Conservation (phyloP, 2,888 invertebrate species). For the Tetramorium bicarinatum region DNA sequence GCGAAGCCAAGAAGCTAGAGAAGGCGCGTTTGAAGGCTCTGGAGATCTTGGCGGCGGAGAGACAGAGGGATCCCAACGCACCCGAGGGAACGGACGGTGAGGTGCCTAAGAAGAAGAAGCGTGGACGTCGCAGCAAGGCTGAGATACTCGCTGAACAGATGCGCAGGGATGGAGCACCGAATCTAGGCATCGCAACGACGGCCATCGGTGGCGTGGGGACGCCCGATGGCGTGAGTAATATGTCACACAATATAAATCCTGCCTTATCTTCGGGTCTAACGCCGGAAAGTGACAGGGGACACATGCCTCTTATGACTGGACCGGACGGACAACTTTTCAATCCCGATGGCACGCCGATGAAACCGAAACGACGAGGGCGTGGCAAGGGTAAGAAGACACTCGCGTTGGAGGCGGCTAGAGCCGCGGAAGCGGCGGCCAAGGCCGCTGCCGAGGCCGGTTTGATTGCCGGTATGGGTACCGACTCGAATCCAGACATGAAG, state of each 20-base stretch:
- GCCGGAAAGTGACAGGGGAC: slow-evolving; percentile 72
- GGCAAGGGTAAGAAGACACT: slow-evolving; percentile 86
- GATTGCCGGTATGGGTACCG: slow-evolving; percentile 79
- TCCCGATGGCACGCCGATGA: slow-evolving; percentile 82
- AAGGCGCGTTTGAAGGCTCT: slow-evolving; percentile 83
- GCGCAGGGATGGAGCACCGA: slow-evolving; percentile 82
- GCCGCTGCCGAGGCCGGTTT: slow-evolving; percentile 83
- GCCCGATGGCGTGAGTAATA: slow-evolving; percentile 58
- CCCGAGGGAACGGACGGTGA: slow-evolving; percentile 83
- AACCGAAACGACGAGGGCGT: slow-evolving; percentile 84
- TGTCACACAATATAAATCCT: slow-evolving; percentile 71
- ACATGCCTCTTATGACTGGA: slow-evolving; percentile 78
- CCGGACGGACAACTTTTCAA: slow-evolving; percentile 80
- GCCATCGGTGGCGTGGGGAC: slow-evolving; percentile 29
- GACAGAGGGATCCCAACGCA: slow-evolving; percentile 80
- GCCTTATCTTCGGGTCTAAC: slow-evolving; percentile 70
- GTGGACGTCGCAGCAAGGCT: slow-evolving; percentile 84
- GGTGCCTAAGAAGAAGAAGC: slow-evolving; percentile 84
- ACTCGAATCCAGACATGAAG: slow-evolving; percentile 81
- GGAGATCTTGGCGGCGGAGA: slow-evolving; percentile 84
- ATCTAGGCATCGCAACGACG: slow-evolving; percentile 66
- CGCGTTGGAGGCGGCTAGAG: slow-evolving; percentile 85
- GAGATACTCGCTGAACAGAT: slow-evolving; percentile 85
- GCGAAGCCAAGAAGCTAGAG: slow-evolving; percentile 83
- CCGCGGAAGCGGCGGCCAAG: slow-evolving; percentile 87